Percentiles rank a stretch among this genome's conserved stretches.
These are phyloP conservation scores for Holothuria scabra DNA, from an alignment of 53 echinoderm and acorn worm species.

Conservation along the genomic window DNA sequence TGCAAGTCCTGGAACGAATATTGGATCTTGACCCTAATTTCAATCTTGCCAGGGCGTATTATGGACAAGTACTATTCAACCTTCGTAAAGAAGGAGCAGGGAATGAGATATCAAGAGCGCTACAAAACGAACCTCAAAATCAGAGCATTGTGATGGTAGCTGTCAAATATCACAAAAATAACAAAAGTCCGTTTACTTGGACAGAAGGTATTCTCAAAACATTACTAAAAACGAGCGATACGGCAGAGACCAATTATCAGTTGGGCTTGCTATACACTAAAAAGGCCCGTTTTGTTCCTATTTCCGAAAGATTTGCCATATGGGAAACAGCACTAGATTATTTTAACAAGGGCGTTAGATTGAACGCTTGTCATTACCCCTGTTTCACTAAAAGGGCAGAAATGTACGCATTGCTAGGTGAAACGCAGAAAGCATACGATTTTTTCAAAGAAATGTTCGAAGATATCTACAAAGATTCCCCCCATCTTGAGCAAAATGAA, in stretches of 20 bases:
- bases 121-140: too few species aligned
- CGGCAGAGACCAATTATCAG: not conserved
- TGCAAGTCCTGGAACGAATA: not conserved
- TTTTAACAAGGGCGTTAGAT: not conserved
- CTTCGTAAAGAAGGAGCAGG: not conserved
- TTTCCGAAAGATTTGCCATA: not conserved
- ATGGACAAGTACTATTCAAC: not conserved
- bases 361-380: conserved; percentile 1
- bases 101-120: too few species aligned
- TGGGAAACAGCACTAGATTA: not conserved
- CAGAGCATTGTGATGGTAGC: not conserved
- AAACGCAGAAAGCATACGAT: not conserved
- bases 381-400: not conserved
- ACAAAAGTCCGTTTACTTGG: not conserved
- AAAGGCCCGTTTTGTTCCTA: not conserved
- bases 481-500: not conserved
- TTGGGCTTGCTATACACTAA: not conserved
- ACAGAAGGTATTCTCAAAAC: not conserved
- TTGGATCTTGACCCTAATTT: not conserved
- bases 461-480: not conserved
- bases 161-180: not conserved
- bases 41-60: not conserved
- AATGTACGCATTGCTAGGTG: conserved; percentile 1
- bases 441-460: not conserved
- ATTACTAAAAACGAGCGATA: not conserved